Conservation (phyloP, 1,140 invertebrate species). For the Venturia canescens region DNA sequence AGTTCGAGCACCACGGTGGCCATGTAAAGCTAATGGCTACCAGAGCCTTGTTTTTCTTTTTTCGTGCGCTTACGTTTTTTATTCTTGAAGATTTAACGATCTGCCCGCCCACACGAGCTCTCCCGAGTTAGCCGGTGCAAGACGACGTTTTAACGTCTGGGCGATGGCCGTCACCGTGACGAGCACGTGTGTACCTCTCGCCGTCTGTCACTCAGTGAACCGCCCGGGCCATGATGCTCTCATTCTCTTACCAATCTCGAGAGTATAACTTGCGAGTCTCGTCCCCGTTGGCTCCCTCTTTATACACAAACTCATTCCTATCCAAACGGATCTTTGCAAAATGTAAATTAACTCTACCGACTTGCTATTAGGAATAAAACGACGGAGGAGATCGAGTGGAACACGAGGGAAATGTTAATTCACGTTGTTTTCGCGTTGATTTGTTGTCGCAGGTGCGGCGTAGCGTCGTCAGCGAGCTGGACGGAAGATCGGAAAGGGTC, state of each 20-base stretch:
- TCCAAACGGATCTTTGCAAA: slow-evolving; percentile 15
- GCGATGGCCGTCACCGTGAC: slow-evolving; percentile 75
- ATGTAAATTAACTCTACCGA: slow-evolving; percentile 27
- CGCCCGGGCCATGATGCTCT: slow-evolving; percentile 37
- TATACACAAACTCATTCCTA: not conserved
- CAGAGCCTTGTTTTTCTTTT: slow-evolving; percentile 39
- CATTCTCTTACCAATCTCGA: slow-evolving; percentile 32
- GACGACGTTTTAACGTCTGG: slow-evolving; percentile 67
- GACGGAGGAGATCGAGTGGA: not conserved
- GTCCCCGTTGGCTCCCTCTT: not conserved
- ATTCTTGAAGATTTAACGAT: slow-evolving; percentile 65
- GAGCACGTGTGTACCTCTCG: slow-evolving; percentile 75
- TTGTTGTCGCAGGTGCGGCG: slow-evolving; percentile 74
- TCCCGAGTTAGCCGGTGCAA: slow-evolving; percentile 51
- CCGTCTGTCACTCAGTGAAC: slow-evolving; percentile 69
- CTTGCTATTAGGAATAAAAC: not conserved
- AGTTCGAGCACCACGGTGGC: slow-evolving; percentile 40
- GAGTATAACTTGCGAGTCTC: slow-evolving; percentile 33
- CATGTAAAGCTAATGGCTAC: slow-evolving; percentile 51
- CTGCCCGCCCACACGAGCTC: slow-evolving; percentile 72
- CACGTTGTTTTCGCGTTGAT: slow-evolving; percentile 14
- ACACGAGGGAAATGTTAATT: not conserved
- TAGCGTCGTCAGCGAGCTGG: slow-evolving; percentile 74
- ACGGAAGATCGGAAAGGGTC: slow-evolving; percentile 70
- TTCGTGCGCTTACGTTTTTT: slow-evolving; percentile 43